phyloP scores from a whole-genome alignment of 2,113 vertebrate genomes.

The Euleptes europaea region DNA sequence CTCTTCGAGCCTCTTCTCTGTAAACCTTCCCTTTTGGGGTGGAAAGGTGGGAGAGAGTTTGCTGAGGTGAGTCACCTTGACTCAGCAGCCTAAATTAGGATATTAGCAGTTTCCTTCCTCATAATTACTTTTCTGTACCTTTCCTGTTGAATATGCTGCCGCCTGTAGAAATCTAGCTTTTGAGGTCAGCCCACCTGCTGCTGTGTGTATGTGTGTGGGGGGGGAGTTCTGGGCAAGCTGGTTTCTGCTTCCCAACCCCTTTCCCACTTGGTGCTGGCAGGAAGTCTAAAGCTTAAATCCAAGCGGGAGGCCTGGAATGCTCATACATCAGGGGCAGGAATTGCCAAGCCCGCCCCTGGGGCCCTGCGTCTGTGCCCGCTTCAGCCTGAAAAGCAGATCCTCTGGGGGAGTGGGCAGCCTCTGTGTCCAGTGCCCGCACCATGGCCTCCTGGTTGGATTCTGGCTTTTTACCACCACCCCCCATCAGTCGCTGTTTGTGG shows the following conservation, averaged over 20 bases:
- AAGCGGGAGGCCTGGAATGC: neutral
- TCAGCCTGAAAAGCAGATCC: conserved; percentile 60
- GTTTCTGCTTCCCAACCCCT: neutral
- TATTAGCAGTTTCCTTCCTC: conserved; percentile 18
- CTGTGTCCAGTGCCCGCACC: conserved; percentile 66
- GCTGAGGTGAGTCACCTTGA: conserved; percentile 15
- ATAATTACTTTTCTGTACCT: conserved; percentile 40
- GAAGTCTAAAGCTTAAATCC: conserved; percentile 61
- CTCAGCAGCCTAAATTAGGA: conserved; percentile 11
- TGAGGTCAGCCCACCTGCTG: conserved; percentile 23
- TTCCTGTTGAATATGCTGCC: conserved; percentile 49
- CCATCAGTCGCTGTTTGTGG: conserved; percentile 56
- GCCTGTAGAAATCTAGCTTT: conserved; percentile 63
- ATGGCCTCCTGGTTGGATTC: conserved; percentile 43
- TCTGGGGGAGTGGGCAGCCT: conserved; percentile 65
- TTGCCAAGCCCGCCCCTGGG: too few relatives aligned
- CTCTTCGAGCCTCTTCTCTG: neutral
- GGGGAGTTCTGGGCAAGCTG: neutral
- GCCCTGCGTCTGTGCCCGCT: conserved; percentile 40
- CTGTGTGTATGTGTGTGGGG: conserved; percentile 14
- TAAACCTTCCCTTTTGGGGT: conserved; percentile 12
- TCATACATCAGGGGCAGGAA: neutral
- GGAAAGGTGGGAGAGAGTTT: conserved; percentile 42
- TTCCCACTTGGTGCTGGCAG: conserved; percentile 55
- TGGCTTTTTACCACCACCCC: conserved; percentile 33